phyloP scores from a whole-genome alignment of 2,113 vertebrate genomes.

The Urocitellus parryii region DNA sequence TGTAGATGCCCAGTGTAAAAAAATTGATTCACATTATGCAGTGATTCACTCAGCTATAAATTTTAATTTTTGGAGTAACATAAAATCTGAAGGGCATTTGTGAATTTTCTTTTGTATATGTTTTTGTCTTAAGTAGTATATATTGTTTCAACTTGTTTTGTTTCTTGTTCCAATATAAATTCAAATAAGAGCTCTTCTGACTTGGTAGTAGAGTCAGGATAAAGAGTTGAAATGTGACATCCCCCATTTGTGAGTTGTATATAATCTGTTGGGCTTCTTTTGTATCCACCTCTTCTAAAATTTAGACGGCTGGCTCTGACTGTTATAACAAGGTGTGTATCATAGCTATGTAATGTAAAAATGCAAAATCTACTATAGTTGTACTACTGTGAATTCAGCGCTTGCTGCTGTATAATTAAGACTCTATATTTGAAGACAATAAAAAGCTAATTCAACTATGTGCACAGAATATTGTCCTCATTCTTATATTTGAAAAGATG shows the following conservation, averaged over 20 bases:
- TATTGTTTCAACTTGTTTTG: conserved; percentile 42
- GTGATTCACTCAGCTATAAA: conserved; percentile 73
- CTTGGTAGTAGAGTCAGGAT: conserved; percentile 2
- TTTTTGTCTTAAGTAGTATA: neutral
- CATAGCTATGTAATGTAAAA: conserved; percentile 11
- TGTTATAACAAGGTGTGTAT: conserved; percentile 55
- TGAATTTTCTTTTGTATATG: neutral
- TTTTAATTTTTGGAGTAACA: conserved; percentile 61
- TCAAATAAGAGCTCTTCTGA: conserved; percentile 28
- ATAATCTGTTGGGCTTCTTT: neutral
- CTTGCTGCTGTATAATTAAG: conserved; percentile 57
- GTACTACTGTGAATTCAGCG: conserved; percentile 45
- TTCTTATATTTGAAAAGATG: conserved; percentile 43
- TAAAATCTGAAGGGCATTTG: neutral
- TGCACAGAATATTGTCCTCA: conserved; percentile 61
- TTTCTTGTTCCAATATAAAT: conserved; percentile 4
- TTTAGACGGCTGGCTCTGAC: conserved; percentile 71
- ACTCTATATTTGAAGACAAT: conserved; percentile 59
- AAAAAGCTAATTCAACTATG: conserved; percentile 69
- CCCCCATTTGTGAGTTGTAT: neutral
- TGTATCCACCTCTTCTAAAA: neutral
- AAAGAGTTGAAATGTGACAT: neutral
- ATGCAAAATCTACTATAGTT: conserved; percentile 33
- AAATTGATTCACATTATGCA: conserved; percentile 63
- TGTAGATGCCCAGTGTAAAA: conserved; percentile 69